Conservation (phyloP, 2,797 vertebrate species). For the Crypturellus tataupa region DNA sequence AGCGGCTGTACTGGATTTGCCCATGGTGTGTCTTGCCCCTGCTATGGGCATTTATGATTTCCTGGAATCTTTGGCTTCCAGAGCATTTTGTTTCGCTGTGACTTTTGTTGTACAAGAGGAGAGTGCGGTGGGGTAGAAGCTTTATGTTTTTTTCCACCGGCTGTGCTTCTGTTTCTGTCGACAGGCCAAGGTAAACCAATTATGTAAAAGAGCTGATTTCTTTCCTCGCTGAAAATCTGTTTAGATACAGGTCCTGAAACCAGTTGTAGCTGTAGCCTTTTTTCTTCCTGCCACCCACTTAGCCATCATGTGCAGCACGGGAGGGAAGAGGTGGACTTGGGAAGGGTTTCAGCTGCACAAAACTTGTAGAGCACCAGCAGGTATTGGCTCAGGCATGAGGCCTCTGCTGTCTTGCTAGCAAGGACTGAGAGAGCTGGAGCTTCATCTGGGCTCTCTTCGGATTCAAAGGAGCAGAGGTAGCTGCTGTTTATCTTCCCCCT, state of each 20-base stretch:
- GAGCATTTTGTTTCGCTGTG: neutral
- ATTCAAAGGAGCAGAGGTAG: neutral
- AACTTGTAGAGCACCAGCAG: neutral
- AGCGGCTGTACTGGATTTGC: neutral
- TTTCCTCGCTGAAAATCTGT: neutral
- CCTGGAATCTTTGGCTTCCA: neutral
- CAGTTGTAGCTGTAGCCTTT: neutral
- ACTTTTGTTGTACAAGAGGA: neutral
- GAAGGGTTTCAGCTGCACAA: neutral
- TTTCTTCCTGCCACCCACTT: neutral
- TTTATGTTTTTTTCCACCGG: neutral
- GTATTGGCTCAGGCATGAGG: neutral
- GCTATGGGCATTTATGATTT: neutral
- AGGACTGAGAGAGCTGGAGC: neutral
- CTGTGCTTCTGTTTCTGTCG: conserved; percentile 8
- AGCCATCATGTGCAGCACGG: neutral
- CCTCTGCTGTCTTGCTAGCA: neutral
- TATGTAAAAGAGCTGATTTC: neutral
- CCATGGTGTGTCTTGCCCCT: neutral
- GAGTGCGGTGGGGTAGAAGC: neutral
- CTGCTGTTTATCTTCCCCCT: neutral
- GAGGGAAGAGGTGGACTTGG: neutral
- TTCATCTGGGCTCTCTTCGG: neutral
- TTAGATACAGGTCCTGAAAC: neutral
- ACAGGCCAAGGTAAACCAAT: conserved; percentile 19